phyloP scores from a whole-genome alignment of 2,888 invertebrate species.

The Buathra laborator region DNA sequence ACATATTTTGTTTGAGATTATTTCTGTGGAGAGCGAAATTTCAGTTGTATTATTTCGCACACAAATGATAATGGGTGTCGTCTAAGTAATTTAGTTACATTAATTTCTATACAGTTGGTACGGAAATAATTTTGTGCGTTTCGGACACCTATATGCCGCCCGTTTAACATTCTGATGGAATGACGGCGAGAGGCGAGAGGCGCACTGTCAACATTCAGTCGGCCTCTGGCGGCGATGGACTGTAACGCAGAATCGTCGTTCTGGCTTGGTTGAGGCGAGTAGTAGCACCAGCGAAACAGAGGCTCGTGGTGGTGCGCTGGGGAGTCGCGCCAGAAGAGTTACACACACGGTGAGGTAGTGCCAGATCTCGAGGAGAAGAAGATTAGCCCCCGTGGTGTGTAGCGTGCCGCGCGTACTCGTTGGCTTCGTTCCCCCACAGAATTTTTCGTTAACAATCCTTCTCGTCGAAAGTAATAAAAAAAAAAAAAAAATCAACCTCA shows the following conservation, averaged over 20 bases:
- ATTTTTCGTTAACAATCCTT: conserved; percentile 12
- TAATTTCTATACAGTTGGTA: too few relatives aligned
- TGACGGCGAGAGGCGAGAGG: too few relatives aligned
- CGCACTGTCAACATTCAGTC: conserved; percentile 51
- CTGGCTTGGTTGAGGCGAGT: conserved; percentile 67
- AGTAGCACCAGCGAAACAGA: conserved; percentile 59
- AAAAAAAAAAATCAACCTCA: conserved; percentile 4
- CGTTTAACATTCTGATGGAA: too few relatives aligned
- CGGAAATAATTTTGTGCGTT: too few relatives aligned
- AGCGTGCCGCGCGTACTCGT: conserved; percentile 22
- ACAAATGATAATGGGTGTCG: too few relatives aligned
- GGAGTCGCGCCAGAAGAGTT: conserved; percentile 61
- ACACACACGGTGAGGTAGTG: conserved; percentile 49
- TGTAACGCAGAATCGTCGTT: conserved; percentile 73
- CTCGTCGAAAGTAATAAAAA: neutral
- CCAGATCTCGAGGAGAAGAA: conserved; percentile 53
- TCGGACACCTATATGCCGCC: too few relatives aligned
- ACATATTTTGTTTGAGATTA: too few relatives aligned
- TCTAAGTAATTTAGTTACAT: too few relatives aligned
- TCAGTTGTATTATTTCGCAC: too few relatives aligned
- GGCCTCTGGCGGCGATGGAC: conserved; percentile 80
- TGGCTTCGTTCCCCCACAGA: neutral
- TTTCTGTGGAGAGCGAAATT: too few relatives aligned
- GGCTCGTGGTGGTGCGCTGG: conserved; percentile 69
- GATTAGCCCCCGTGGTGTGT: conserved; percentile 26